Evolutionary conservation across 2,113 vertebrate genomes (phyloP).

Genomic region (Hydrochoerus hydrochaeris): DNA sequence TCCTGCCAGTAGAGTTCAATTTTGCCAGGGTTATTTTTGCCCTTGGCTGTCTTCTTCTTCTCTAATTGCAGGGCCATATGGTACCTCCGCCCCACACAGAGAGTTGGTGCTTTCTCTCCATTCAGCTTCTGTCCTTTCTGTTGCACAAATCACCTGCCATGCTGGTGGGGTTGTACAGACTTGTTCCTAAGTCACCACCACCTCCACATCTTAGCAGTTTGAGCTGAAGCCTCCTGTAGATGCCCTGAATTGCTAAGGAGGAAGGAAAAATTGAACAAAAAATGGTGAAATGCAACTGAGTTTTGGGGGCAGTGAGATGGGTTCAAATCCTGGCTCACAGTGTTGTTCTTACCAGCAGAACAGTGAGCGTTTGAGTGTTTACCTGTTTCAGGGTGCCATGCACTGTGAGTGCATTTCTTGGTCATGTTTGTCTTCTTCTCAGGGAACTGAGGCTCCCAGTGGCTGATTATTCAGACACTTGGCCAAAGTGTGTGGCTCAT

Average conservation of each 20-base stretch:
- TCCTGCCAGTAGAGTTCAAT: conserved; percentile 43
- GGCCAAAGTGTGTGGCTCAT: neutral
- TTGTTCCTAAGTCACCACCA: conserved; percentile 6
- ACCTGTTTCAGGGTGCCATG: neutral
- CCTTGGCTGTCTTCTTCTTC: conserved; percentile 79
- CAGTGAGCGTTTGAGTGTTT: neutral
- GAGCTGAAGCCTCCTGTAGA: neutral
- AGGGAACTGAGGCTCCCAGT: neutral
- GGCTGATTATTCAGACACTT: neutral
- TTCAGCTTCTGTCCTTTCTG: conserved; percentile 74
- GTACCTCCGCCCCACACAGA: conserved; percentile 73
- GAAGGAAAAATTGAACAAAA: neutral
- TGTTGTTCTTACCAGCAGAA: neutral
- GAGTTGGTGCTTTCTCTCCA: conserved; percentile 73
- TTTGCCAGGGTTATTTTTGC: conserved; percentile 81
- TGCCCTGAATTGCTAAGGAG: neutral
- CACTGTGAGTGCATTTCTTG: neutral
- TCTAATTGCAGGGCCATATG: conserved; percentile 82
- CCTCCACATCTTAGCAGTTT: conserved; percentile 3
- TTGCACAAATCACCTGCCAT: conserved; percentile 65
- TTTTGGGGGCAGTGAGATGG: neutral
- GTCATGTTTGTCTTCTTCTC: neutral
- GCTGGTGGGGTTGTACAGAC: conserved; percentile 54
- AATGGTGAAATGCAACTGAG: neutral
- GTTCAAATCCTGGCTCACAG: neutral